Conservation (phyloP, 2,113 vertebrate species). For the Pitta sordida region DNA sequence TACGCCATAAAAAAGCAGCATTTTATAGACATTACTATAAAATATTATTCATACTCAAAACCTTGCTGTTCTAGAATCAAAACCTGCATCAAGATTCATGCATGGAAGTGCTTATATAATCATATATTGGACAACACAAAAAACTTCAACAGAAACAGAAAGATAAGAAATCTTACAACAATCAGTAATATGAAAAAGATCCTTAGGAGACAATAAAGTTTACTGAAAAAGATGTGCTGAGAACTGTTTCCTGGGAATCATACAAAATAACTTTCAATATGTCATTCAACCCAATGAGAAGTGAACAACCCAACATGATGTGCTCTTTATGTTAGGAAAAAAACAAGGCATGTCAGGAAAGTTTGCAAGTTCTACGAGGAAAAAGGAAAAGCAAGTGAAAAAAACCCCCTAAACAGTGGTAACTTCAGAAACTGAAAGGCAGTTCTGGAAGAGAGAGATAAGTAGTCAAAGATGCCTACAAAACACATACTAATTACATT, state of each 20-base stretch:
- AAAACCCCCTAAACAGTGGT: background rate
- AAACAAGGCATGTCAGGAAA: background rate
- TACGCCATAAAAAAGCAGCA: background rate
- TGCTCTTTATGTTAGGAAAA: background rate
- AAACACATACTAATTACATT: constrained; percentile 8
- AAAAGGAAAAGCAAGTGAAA: accelerated
- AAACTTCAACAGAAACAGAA: background rate
- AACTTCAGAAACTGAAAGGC: constrained; percentile 1
- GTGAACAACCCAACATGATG: background rate
- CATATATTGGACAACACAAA: background rate
- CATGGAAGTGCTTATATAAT: background rate
- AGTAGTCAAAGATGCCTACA: background rate
- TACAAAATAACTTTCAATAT: background rate
- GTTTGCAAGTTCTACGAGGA: background rate
- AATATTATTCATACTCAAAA: background rate
- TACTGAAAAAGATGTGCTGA: background rate
- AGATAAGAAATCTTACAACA: background rate
- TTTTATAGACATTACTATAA: background rate
- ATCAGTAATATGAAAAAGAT: background rate
- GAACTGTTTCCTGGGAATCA: background rate
- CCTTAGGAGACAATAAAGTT: background rate
- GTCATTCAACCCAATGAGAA: background rate
- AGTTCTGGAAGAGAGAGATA: background rate
- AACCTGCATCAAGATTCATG: background rate
- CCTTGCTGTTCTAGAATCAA: background rate